Conservation (phyloP, 2,797 vertebrate species). For the Simalia tracyae region DNA sequence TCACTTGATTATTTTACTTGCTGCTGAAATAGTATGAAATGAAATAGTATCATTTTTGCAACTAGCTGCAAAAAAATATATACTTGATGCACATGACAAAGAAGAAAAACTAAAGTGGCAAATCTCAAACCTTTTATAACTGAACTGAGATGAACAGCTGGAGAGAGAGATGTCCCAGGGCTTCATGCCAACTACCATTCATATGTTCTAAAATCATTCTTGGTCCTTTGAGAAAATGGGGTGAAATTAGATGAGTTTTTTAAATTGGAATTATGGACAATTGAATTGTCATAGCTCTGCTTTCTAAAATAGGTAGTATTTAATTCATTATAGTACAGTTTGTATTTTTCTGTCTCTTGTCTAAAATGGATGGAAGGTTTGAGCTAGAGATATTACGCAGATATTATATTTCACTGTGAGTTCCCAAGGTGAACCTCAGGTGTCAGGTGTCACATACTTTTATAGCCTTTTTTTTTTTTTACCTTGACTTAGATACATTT, state of each 20-base stretch:
- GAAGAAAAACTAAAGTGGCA: neutral
- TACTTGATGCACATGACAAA: neutral
- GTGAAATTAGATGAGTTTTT: too few relatives aligned
- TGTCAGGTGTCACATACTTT: neutral
- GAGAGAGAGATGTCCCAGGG: too few relatives aligned
- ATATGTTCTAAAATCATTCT: too few relatives aligned
- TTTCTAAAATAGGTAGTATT: neutral
- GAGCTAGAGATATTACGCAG: too few relatives aligned
- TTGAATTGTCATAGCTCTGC: neutral
- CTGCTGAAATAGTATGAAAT: too few relatives aligned
- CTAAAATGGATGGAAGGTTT: neutral
- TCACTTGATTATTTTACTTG: too few relatives aligned
- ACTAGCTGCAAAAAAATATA: too few relatives aligned
- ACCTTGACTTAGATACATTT: neutral
- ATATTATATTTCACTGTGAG: neutral
- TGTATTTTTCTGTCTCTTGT: neutral
- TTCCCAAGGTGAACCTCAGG: neutral
- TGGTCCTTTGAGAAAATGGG: too few relatives aligned
- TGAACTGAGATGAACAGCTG: neutral
- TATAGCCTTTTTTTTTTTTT: neutral
- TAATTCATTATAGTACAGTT: too few relatives aligned
- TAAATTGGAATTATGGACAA: too few relatives aligned
- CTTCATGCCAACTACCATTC: too few relatives aligned
- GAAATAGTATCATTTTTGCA: too few relatives aligned
- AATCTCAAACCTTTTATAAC: neutral